These are phyloP conservation scores for Anguilla megastoma DNA, from an alignment of 2,797 vertebrate genomes.

Conservation along the genomic window DNA sequence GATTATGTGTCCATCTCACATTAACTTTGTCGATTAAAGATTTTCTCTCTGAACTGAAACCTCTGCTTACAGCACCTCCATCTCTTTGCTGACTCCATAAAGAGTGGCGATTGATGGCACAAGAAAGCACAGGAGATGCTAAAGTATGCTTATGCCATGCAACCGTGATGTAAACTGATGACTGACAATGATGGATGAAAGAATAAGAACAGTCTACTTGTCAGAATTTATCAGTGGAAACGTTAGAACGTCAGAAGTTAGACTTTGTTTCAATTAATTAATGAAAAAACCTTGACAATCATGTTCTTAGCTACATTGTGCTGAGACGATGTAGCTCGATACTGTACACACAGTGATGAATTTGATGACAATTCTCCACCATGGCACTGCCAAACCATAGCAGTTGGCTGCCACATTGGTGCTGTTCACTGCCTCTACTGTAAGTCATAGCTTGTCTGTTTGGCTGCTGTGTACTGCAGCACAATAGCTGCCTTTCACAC, in stretches of 20 bases:
- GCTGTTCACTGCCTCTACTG: not conserved
- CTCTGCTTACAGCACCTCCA: not conserved
- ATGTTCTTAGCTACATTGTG: not conserved
- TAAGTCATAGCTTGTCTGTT: not conserved
- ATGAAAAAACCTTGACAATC: not conserved
- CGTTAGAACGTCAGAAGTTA: no score
- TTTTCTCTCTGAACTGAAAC: not conserved
- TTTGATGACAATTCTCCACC: not conserved
- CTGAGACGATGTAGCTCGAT: not conserved
- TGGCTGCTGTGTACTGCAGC: not conserved
- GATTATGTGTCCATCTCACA: not conserved
- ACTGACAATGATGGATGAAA: not conserved
- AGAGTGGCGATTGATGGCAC: not conserved
- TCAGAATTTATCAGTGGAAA: not conserved
- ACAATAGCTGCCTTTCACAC: not conserved
- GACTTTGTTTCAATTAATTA: not conserved
- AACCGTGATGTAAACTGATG: not conserved
- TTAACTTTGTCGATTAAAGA: no score
- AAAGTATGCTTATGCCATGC: not conserved
- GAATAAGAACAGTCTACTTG: not conserved
- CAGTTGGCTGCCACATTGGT: not conserved
- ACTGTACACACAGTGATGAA: not conserved
- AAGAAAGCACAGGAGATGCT: not conserved
- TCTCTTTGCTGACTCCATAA: not conserved
- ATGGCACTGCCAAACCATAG: not conserved